Percentiles rank a stretch among this genome's conserved stretches.
phyloP scores from a whole-genome alignment of 2,797 vertebrate species.

The Sus cebifrons region DNA sequence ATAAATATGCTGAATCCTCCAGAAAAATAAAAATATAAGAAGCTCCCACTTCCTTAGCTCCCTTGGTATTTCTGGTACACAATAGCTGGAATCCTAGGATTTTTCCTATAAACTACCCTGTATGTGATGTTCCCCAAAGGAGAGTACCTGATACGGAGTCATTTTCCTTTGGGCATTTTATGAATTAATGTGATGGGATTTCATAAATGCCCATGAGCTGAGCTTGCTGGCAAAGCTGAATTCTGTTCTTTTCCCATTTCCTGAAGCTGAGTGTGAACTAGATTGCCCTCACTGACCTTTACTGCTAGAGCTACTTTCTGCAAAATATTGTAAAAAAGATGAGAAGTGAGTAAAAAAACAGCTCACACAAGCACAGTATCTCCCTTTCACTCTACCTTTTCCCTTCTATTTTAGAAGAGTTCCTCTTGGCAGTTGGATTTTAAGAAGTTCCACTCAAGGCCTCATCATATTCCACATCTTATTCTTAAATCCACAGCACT shows the following conservation, averaged over 20 bases:
- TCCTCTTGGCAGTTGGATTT: constrained; percentile 6
- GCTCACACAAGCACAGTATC: constrained; percentile 36
- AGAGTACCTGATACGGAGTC: not conserved
- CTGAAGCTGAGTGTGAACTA: constrained; percentile 40
- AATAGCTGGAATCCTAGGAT: not conserved
- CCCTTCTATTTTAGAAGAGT: constrained; percentile 53
- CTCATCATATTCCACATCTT: not conserved
- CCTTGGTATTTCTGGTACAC: constrained; percentile 53
- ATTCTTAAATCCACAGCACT: not conserved
- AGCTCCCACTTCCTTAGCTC: not conserved
- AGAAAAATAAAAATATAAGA: constrained; percentile 53
- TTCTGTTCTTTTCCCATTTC: constrained; percentile 52
- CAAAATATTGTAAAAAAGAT: constrained; percentile 46
- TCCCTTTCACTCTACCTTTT: not conserved
- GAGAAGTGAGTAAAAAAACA: not conserved
- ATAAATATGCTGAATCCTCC: constrained; percentile 52
- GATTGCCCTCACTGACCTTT: not conserved
- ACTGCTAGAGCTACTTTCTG: constrained; percentile 3
- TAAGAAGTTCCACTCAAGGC: not conserved
- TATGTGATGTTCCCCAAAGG: fast-evolving
- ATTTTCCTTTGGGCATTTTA: not conserved
- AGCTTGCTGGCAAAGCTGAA: constrained; percentile 24
- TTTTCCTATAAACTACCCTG: not conserved
- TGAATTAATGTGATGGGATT: not conserved
- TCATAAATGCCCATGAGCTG: constrained; percentile 2